These are phyloP conservation scores for Molorchus minor DNA, from an alignment of 2,888 invertebrate genomes.

Conservation along the genomic window DNA sequence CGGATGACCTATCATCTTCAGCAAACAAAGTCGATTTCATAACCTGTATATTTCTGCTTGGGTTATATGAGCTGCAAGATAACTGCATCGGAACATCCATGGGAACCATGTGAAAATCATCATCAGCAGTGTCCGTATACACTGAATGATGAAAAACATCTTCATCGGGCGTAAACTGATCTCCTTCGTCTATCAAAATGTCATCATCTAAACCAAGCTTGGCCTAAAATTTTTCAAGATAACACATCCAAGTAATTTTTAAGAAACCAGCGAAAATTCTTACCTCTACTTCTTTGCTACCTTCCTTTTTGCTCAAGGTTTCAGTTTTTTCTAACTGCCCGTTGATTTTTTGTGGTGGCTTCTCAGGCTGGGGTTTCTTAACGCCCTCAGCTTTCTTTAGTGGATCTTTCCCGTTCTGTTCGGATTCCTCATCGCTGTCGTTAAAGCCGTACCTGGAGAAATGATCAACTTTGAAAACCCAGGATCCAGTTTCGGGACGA, in stretches of 20 bases:
- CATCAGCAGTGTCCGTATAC: slow-evolving; percentile 49
- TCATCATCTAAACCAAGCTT: slow-evolving; percentile 42
- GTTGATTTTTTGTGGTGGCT: not conserved
- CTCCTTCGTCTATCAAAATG: slow-evolving; percentile 37
- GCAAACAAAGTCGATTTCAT: slow-evolving; percentile 51
- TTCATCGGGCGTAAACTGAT: slow-evolving; percentile 39
- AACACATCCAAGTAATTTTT: not conserved
- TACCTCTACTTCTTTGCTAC: slow-evolving; percentile 24
- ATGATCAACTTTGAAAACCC: slow-evolving; percentile 96
- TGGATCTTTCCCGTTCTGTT: slow-evolving; percentile 61
- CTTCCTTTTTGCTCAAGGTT: slow-evolving; percentile 13
- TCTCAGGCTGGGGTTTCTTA: slow-evolving; percentile 11
- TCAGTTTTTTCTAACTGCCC: slow-evolving; percentile 23
- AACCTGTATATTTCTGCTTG: slow-evolving; percentile 45
- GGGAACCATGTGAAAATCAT: slow-evolving; percentile 41
- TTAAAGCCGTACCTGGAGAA: slow-evolving; percentile 91
- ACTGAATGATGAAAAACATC: slow-evolving; percentile 48
- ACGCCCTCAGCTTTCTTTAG: slow-evolving; percentile 17
- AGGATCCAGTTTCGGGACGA: slow-evolving; percentile 93
- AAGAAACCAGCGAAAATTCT: not conserved
- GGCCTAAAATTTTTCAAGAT: slow-evolving; percentile 11
- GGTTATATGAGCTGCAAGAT: slow-evolving; percentile 36
- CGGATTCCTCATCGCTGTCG: slow-evolving; percentile 84
- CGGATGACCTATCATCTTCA: slow-evolving; percentile 48
- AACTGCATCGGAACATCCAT: slow-evolving; percentile 37